These are phyloP conservation scores for Atopsyche davidsoni DNA, from an alignment of 1,140 invertebrate species.

Conservation along the genomic window DNA sequence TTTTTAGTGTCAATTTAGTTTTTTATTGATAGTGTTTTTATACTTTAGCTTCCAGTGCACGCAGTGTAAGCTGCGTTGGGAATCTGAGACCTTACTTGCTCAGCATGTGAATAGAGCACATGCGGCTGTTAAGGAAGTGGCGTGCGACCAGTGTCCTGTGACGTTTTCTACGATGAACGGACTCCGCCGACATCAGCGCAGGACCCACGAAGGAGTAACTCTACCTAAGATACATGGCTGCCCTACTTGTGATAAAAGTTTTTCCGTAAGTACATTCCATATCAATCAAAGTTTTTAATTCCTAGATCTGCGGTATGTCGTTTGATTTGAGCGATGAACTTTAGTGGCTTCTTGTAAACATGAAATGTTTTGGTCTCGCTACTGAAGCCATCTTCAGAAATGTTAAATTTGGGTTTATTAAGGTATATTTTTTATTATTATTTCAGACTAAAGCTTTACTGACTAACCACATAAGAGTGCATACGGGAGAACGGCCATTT, in stretches of 20 bases:
- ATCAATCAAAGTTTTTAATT: no score
- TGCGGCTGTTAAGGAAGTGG: conserved; percentile 35
- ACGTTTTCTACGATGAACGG: conserved; percentile 37
- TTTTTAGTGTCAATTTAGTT: no score
- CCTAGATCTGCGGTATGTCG: no score
- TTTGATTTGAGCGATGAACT: no score
- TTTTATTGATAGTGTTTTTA: conserved; percentile 3
- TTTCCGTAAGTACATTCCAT: conserved; percentile 35
- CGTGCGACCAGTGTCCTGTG: conserved; percentile 40
- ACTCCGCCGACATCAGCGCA: conserved; percentile 35
- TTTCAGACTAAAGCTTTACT: conserved; percentile 43
- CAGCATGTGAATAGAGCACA: conserved; percentile 38
- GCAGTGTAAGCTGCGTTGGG: conserved; percentile 38
- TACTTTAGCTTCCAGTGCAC: conserved; percentile 35
- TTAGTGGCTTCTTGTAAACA: no score
- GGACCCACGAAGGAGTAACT: conserved; percentile 38
- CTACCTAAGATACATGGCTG: conserved; percentile 37
- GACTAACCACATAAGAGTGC: conserved; percentile 54
- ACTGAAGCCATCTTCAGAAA: no score
- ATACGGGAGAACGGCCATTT: conserved; percentile 55
- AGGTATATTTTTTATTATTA: conserved; percentile 2
- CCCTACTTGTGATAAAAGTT: conserved; percentile 38
- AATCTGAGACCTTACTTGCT: conserved; percentile 33
- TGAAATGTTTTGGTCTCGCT: no score
- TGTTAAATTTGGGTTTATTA: no score